A percentile compares a stretch with the other conserved stretches of the same genome.
Evolutionary conservation across 2,113 vertebrate species (phyloP).

Genomic region (Camelus dromedarius): DNA sequence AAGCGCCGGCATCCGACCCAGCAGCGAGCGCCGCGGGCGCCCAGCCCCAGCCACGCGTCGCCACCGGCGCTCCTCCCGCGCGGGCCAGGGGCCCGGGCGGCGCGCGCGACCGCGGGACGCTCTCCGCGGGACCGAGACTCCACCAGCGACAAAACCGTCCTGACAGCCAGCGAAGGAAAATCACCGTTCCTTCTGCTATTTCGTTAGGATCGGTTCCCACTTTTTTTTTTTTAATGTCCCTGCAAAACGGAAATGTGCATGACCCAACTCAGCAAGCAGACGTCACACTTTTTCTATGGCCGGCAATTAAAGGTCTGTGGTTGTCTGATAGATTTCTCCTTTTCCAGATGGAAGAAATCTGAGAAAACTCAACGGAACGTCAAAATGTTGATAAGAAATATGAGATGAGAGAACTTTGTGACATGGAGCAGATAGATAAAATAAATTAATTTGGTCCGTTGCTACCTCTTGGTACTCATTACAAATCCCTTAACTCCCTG

Average conservation of each 20-base stretch:
- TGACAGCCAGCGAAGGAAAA: not conserved
- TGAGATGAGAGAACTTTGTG: slow-evolving; percentile 26
- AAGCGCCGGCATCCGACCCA: too few species aligned
- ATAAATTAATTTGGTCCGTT: not conserved
- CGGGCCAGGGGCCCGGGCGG: too few species aligned
- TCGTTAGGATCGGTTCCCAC: not conserved
- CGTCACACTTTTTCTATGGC: fast-evolving
- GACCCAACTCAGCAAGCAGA: not conserved
- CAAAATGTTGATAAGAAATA: slow-evolving; percentile 44
- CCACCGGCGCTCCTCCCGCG: too few species aligned
- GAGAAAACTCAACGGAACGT: not conserved
- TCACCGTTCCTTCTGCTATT: not conserved
- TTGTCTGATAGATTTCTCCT: not conserved
- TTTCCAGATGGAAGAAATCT: slow-evolving; percentile 62
- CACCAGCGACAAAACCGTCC: too few species aligned
- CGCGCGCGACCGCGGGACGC: too few species aligned
- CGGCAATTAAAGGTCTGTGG: not conserved
- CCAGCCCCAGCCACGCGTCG: too few species aligned
- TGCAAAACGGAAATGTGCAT: not conserved
- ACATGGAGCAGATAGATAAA: not conserved
- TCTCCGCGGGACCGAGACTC: too few species aligned
- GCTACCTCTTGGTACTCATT: not conserved
- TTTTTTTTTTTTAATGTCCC: not conserved
- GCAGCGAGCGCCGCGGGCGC: too few species aligned
- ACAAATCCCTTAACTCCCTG: not conserved